Evolutionary conservation across 1,140 invertebrate genomes (phyloP).

Genomic region (Cotesia glomerata): DNA sequence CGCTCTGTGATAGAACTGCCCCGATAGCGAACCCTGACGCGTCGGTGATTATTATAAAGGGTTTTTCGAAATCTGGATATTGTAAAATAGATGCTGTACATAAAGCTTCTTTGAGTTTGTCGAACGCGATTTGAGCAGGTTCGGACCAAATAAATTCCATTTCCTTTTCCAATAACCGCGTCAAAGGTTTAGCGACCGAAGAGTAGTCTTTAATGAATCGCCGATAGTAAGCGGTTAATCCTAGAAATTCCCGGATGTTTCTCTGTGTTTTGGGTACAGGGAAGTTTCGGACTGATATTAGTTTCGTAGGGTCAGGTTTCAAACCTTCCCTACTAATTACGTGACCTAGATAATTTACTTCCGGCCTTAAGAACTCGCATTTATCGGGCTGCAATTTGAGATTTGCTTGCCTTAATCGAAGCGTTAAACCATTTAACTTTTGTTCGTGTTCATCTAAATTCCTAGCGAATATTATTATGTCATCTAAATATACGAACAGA

Average conservation of each 20-base stretch:
- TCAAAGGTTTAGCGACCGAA: neutral
- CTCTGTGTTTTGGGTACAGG: neutral
- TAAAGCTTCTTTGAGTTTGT: conserved; percentile 24
- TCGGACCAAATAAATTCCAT: neutral
- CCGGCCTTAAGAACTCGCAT: conserved; percentile 2
- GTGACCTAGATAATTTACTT: neutral
- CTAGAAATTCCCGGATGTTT: conserved; percentile 1
- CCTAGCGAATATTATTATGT: neutral
- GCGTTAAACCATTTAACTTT: neutral
- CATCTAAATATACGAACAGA: conserved; percentile 10
- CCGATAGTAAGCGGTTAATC: conserved; percentile 10
- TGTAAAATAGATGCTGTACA: conserved; percentile 31
- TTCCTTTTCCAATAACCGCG: neutral
- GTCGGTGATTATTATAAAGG: conserved; percentile 39
- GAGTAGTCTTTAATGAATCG: conserved; percentile 6
- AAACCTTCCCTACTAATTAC: neutral
- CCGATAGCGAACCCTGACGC: conserved; percentile 32
- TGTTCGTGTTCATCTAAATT: conserved; percentile 4
- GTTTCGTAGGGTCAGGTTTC: neutral
- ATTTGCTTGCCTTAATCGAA: neutral
- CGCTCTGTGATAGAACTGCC: conserved; percentile 34
- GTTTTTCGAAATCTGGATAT: conserved; percentile 40
- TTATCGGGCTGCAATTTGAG: conserved; percentile 5
- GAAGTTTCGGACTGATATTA: neutral
- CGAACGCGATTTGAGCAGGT: neutral